A percentile compares a stretch with the other conserved stretches of the same genome.
Conservation (phyloP, 2,113 vertebrate genomes). For the Rhinoptilus africanus region DNA sequence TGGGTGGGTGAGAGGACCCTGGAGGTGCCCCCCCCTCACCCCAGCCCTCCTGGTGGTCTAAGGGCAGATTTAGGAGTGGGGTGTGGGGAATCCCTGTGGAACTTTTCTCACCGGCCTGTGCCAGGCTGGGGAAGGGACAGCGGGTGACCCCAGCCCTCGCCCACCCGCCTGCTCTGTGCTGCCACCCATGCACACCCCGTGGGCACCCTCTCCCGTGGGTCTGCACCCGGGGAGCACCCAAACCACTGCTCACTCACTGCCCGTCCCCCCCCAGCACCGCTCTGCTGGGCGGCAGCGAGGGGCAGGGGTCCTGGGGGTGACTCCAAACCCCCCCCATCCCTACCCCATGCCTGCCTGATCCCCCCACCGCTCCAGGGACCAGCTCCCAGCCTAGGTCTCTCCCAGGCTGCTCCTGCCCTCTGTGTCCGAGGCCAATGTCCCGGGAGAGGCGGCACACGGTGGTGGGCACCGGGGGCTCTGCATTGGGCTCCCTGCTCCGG, state of each 20-base stretch:
- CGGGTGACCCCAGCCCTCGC: fast-evolving
- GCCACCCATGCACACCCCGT: not conserved
- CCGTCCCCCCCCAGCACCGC: not conserved
- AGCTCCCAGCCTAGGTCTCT: not conserved
- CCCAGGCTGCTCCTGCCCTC: not conserved
- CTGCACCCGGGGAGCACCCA: not conserved
- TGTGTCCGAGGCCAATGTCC: not conserved
- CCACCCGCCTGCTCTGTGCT: fast-evolving
- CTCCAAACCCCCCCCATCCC: not conserved
- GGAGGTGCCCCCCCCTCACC: not conserved
- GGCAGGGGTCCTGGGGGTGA: not conserved
- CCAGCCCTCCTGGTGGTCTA: not conserved
- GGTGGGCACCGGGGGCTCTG: not conserved
- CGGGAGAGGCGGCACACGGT: not conserved
- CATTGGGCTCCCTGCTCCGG: not conserved
- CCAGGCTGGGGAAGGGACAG: not conserved
- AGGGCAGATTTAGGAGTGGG: not conserved
- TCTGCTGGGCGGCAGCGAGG: fast-evolving
- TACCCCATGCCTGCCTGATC: too few species aligned
- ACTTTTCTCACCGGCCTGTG: not conserved
- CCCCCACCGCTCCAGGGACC: fast-evolving
- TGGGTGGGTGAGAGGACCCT: fast-evolving
- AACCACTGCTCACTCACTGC: fast-evolving
- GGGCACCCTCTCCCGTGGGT: not conserved
- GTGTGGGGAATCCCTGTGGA: not conserved